These are phyloP conservation scores for Pelvicachromis taeniatus DNA, from an alignment of 2,113 vertebrate species.

Conservation along the genomic window DNA sequence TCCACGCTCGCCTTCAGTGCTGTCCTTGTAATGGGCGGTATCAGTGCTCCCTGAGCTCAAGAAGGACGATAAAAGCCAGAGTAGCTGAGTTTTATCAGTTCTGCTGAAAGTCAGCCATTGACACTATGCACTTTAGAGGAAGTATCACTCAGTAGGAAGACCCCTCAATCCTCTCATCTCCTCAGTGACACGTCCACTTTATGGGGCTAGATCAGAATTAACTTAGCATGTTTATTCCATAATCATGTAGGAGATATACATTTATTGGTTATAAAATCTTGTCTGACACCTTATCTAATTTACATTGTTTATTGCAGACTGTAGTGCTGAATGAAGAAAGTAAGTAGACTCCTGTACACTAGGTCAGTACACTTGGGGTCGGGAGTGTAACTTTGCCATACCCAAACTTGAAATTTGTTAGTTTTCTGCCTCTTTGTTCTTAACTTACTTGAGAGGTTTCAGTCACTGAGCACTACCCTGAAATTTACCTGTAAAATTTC, in stretches of 20 bases:
- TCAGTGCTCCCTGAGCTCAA: constrained; percentile 59
- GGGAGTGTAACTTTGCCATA: background rate
- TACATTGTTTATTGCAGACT: background rate
- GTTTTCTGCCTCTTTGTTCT: background rate
- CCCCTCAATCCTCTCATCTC: constrained; percentile 52
- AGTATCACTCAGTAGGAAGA: constrained; percentile 71
- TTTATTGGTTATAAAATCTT: background rate
- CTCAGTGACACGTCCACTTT: constrained; percentile 17
- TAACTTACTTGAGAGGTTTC: background rate
- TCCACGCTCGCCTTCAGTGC: constrained; percentile 65
- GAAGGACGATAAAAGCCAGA: constrained; percentile 70
- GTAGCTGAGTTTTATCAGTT: constrained; percentile 68
- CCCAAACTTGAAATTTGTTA: background rate
- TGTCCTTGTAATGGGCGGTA: constrained; percentile 73
- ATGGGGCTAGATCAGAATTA: background rate
- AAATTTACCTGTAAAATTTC: background rate
- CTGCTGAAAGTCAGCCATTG: constrained; percentile 78
- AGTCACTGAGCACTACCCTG: background rate
- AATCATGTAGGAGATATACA: background rate
- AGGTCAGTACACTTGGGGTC: background rate
- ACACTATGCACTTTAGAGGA: constrained; percentile 79
- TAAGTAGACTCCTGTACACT: background rate
- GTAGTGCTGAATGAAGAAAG: background rate
- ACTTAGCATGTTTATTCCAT: background rate
- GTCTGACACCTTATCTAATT: background rate